These are phyloP conservation scores for Linepithema humile DNA, from an alignment of 1,140 invertebrate species.

Conservation along the genomic window DNA sequence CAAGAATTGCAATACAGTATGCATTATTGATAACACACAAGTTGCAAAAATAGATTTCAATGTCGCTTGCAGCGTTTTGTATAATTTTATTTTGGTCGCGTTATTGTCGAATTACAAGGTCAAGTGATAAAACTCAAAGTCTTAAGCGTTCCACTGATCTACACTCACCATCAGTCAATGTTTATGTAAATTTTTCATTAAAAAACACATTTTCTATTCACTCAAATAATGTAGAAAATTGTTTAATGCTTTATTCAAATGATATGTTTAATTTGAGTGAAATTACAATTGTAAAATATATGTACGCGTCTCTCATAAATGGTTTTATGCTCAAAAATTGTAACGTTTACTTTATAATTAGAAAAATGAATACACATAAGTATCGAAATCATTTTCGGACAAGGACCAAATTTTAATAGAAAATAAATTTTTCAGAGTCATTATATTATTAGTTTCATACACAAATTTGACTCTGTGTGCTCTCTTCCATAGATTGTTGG, in stretches of 20 bases:
- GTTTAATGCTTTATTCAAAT: no score
- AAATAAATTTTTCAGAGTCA: no score
- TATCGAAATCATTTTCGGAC: not conserved
- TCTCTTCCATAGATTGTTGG: not conserved
- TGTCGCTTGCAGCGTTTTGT: not conserved
- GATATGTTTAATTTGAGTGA: no score
- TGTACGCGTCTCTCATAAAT: not conserved
- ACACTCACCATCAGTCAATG: constrained; percentile 33
- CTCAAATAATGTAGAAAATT: no score
- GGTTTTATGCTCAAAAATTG: not conserved
- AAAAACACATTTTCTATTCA: no score
- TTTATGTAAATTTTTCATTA: constrained; percentile 32
- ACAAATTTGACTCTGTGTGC: not conserved
- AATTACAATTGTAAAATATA: no score
- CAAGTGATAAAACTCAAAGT: constrained; percentile 33
- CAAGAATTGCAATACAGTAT: not conserved
- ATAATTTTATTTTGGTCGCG: constrained; percentile 31
- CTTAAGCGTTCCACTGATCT: constrained; percentile 57
- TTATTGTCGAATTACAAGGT: constrained; percentile 47
- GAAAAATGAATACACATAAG: not conserved
- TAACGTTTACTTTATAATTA: not conserved
- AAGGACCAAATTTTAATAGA: not conserved
- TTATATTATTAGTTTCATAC: not conserved
- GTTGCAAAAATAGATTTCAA: not conserved
- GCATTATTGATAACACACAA: not conserved